Evolutionary conservation across 2,797 vertebrate genomes (phyloP), one percentile per base, ranked within the genome.

Genomic region (Mustela erminea): DNA sequence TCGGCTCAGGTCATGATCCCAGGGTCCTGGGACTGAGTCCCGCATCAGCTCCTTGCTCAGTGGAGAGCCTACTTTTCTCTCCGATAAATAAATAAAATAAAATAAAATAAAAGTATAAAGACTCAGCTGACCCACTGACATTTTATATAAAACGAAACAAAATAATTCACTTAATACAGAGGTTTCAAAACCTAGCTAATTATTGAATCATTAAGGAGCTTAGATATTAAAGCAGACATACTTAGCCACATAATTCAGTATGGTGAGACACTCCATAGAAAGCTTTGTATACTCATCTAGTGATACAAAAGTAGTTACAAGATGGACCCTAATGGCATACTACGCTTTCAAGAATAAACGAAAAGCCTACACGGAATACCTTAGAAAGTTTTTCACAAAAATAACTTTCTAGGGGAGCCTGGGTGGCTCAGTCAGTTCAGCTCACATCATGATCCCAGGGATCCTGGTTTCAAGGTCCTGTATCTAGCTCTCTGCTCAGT

Each of bases 311-410:
- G 75, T n/a, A 81, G 23, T 20, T 38, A 52, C 21, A 84, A n/a
- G 7, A 21, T 68, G 7, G 18, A 64, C 14, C 41, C 38, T 66
- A 66, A 75, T 46, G 46, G 41, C 35, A 88, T 68, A 87, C 41
- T 77, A 17, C 29, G n/a, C 74, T 96, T 86, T 95, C 43, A 96
- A 81, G 3, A 68, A 80, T 75, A 84, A 89, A 94, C 27, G 77
- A 89, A 93, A 89, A 77, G 14, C 0, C 5, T 77, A 58, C 64
- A 58, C 60, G 12, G 0, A 90, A 87, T 38, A 95, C 7, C 49
- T 91, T 88, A 7, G n/a, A 91, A 81, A 58, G 62, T 49, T 95
- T 83, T 89, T 92, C 27, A 49, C 83, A 49, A 91, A 91, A 78
- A 81, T 86, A 80, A 49, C 18, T 68, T 35, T 35, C 4, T 35